Evolutionary conservation across 2,113 vertebrate species (phyloP).

Genomic region (Peromyscus californicus): DNA sequence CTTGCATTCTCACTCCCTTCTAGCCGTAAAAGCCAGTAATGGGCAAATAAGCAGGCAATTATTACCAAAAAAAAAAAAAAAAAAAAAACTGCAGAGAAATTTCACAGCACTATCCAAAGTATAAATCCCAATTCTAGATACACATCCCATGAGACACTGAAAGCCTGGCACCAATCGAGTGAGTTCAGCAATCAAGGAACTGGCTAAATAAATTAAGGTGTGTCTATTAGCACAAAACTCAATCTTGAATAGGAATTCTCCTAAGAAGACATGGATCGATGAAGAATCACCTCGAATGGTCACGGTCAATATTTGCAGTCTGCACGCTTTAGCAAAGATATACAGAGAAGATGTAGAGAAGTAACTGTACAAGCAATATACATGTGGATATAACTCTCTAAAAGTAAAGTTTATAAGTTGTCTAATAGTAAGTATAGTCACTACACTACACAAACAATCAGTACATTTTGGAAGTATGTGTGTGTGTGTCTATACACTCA

Average conservation of each 20-base stretch:
- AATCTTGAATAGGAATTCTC: neutral
- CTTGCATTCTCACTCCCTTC: neutral
- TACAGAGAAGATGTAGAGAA: neutral
- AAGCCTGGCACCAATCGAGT: neutral
- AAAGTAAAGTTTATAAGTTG: neutral
- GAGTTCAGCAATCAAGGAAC: neutral
- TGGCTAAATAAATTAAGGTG: neutral
- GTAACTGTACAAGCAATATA: neutral
- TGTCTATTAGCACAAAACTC: neutral
- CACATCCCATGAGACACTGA: neutral
- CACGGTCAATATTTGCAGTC: neutral
- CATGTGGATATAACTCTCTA: neutral
- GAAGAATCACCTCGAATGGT: constrained; percentile 11
- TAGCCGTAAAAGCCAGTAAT: neutral
- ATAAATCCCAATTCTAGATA: neutral
- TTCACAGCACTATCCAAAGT: neutral
- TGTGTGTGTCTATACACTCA: neutral
- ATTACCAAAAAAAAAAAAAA: neutral
- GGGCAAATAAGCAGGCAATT: neutral
- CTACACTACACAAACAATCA: neutral
- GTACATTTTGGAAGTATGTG: neutral
- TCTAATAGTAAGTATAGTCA: neutral
- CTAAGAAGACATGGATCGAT: neutral
- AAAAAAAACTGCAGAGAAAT: neutral
- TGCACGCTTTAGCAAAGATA: constrained; percentile 11